Evolutionary conservation across 1,140 invertebrate species (phyloP), one percentile per base, ranked within the genome.

Genomic region (Condylostylus longicornis): DNA sequence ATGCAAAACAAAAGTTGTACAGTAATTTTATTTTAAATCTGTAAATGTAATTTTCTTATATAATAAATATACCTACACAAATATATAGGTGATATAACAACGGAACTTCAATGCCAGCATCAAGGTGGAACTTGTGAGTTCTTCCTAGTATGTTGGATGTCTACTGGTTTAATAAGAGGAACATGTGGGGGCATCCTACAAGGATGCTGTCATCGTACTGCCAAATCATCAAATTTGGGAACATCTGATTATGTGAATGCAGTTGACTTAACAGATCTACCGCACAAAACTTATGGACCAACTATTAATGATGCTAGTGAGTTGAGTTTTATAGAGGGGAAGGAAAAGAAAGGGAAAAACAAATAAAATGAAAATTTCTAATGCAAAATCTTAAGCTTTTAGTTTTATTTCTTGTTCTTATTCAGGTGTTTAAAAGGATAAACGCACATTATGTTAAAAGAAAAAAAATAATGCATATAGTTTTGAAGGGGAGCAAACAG

Each of bases 121-220:
- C 72, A 79, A 49, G 80, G 81, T 46, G 81, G 82, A 29, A 81
- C 73, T 45, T 93, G 87, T 62, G 84, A 91, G 66, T 90, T 90
- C 68, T 89, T 90, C 69, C 68, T 91, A 46, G 76, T 81, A 55
- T 90, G 86, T 65, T 91, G 86, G 87, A 75, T 91, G 69, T 74
- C 79, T 30, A 83, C 84, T 42, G 87, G 87, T 41, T 70, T 87
- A 41, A 71, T 91, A 50, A 82, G 88, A 52, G 82, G 80, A 49
- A 74, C 79, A 49, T 91, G 86, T 63, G 79, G 82, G 49, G 72
- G 79, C 40, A 69, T 91, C 51, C 70, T 93, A 44, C 82, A 77
- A 54, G 83, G 82, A 41, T 91, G 88, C 70, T 93, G 87, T 63
- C 78, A 82, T 53, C 74, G 78, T 59, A 72, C 75, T 49, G 72